phyloP scores from a whole-genome alignment of 2,797 vertebrate species.

The Gorsachius magnificus region DNA sequence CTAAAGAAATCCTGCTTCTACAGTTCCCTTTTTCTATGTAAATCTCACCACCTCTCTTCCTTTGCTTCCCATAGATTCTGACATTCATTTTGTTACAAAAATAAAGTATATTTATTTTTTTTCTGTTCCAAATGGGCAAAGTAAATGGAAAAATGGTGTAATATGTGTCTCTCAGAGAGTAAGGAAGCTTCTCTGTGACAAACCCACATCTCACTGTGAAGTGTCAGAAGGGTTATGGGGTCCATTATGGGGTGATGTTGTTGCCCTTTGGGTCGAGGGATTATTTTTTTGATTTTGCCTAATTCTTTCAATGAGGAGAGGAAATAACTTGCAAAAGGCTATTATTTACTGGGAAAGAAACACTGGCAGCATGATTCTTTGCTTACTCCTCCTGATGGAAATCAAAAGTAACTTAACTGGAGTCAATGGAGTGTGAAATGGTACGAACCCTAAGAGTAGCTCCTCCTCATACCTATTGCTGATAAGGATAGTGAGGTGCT shows the following conservation, averaged over 20 bases:
- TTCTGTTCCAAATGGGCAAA: not conserved
- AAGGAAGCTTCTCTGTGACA: not conserved
- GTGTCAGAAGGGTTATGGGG: not conserved
- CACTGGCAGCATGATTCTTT: not conserved
- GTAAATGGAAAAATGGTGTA: not conserved
- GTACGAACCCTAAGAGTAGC: not conserved
- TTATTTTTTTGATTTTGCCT: not conserved
- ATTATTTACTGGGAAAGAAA: not conserved
- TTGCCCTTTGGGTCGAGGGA: not conserved
- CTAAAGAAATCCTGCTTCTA: slow-evolving; percentile 12
- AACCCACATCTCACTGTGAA: not conserved
- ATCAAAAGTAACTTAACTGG: not conserved
- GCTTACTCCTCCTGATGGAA: not conserved
- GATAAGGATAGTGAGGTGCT: not conserved
- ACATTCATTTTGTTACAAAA: not conserved
- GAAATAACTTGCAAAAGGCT: not conserved
- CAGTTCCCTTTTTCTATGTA: not conserved
- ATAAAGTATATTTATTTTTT: not conserved
- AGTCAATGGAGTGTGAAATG: not conserved
- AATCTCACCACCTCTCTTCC: not conserved
- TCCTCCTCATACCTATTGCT: not conserved
- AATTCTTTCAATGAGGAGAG: not conserved
- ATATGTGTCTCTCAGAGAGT: not conserved
- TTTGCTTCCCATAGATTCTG: not conserved
- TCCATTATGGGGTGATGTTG: not conserved